Conservation (phyloP, 2,113 vertebrate genomes). For the mouse (Mus musculus) region DNA sequence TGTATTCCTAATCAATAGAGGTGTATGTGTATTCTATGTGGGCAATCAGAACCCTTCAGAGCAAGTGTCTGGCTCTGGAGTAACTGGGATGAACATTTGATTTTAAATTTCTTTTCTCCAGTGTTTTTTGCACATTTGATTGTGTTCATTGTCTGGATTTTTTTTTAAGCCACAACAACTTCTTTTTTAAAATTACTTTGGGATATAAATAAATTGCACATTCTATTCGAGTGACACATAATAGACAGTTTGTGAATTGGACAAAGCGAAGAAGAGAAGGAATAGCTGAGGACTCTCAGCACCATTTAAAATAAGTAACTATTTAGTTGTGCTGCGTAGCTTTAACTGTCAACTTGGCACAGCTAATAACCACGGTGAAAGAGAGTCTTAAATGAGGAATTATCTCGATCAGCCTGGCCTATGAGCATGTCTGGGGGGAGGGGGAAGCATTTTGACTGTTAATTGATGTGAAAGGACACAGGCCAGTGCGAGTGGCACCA, state of each 20-base stretch:
- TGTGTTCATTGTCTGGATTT: not conserved
- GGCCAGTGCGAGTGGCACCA: not conserved
- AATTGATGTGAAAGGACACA: not conserved
- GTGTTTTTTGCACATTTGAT: not conserved
- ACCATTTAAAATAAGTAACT: not conserved
- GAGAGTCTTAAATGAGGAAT: not conserved
- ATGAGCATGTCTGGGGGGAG: too few species aligned
- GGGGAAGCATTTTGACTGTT: not conserved
- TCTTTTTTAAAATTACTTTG: not conserved
- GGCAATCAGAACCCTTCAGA: not conserved
- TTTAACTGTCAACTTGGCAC: not conserved
- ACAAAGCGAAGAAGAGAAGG: not conserved
- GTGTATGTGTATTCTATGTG: not conserved
- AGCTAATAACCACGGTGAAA: too few species aligned
- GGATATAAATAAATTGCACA: conserved; percentile 16
- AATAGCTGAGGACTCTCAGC: not conserved
- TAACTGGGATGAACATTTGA: not conserved
- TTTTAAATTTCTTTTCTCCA: not conserved
- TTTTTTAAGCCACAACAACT: not conserved
- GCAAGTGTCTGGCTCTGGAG: too few species aligned
- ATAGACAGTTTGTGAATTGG: not conserved
- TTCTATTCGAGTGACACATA: not conserved
- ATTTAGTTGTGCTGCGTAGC: not conserved
- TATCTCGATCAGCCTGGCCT: not conserved
- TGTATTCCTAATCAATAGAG: not conserved